phyloP scores from a whole-genome alignment of 2,113 vertebrate genomes.

The Mola mola region DNA sequence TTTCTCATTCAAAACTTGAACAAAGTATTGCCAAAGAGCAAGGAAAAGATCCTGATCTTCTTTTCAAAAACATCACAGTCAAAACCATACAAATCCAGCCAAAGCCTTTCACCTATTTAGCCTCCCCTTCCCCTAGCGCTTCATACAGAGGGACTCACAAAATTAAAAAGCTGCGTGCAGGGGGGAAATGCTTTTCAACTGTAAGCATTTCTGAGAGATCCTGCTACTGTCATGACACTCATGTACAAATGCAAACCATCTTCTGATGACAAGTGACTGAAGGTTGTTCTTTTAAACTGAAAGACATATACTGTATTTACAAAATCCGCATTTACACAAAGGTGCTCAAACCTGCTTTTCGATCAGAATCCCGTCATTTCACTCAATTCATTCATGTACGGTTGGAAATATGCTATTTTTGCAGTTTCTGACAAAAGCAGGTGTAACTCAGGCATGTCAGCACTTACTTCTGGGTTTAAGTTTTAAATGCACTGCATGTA shows the following conservation, averaged over 20 bases:
- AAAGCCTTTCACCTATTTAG: conserved; percentile 31
- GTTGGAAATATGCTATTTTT: conserved; percentile 24
- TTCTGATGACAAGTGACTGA: conserved; percentile 29
- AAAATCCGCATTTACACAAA: background rate
- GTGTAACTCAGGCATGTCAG: conserved; percentile 30
- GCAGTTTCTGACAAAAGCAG: conserved; percentile 47
- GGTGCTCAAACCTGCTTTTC: background rate
- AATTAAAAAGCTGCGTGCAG: conserved; percentile 23
- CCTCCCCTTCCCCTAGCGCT: background rate
- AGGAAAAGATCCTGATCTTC: conserved; percentile 9
- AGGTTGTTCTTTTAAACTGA: conserved; percentile 4
- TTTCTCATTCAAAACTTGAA: conserved; percentile 12
- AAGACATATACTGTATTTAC: background rate
- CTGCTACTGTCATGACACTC: conserved; percentile 8
- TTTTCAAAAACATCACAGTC: conserved; percentile 31
- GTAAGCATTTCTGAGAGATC: conserved; percentile 17
- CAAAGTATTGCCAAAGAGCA: conserved; percentile 15
- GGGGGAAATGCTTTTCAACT: conserved; percentile 8
- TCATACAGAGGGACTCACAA: background rate
- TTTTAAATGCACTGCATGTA: conserved; percentile 42
- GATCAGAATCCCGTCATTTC: background rate
- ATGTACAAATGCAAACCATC: conserved; percentile 12
- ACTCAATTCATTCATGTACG: background rate
- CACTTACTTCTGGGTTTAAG: conserved; percentile 39
- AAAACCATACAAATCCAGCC: conserved; percentile 8